These are phyloP conservation scores for Ochropleura leucogaster DNA, from an alignment of 2,888 invertebrate genomes.

Conservation along the genomic window DNA sequence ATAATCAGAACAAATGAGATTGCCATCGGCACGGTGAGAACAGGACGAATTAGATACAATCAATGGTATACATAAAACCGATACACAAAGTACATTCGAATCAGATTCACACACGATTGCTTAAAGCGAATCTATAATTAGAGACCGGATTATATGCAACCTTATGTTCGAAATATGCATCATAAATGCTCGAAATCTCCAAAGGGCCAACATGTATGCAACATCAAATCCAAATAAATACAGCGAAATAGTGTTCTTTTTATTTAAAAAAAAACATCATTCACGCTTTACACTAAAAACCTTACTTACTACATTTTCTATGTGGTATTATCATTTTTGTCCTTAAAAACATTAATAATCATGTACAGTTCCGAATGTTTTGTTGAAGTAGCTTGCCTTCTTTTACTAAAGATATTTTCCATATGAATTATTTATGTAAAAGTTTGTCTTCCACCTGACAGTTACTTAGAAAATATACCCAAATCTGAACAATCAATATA, in stretches of 20 bases:
- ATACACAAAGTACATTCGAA: constrained; percentile 73
- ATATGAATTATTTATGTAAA: neutral
- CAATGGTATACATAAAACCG: constrained; percentile 49
- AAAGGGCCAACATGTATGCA: constrained; percentile 5
- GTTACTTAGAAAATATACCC: neutral
- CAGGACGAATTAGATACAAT: constrained; percentile 26
- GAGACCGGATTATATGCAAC: constrained; percentile 27
- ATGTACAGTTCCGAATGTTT: constrained; percentile 9
- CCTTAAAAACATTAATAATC: neutral
- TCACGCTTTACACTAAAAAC: constrained; percentile 6
- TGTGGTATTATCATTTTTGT: constrained; percentile 12
- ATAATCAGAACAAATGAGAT: neutral
- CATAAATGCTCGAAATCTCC: neutral
- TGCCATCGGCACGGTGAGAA: neutral
- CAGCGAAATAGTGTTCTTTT: neutral
- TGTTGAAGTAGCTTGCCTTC: neutral
- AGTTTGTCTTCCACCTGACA: neutral
- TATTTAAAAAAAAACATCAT: constrained; percentile 5
- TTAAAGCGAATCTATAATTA: constrained; percentile 71
- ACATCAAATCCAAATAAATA: constrained; percentile 4
- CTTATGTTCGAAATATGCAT: constrained; percentile 21
- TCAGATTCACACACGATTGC: constrained; percentile 87
- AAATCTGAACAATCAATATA: neutral
- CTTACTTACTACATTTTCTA: neutral
- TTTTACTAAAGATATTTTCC: neutral